Conservation (phyloP, 2,888 invertebrate species). For the Drosophila picticornis region DNA sequence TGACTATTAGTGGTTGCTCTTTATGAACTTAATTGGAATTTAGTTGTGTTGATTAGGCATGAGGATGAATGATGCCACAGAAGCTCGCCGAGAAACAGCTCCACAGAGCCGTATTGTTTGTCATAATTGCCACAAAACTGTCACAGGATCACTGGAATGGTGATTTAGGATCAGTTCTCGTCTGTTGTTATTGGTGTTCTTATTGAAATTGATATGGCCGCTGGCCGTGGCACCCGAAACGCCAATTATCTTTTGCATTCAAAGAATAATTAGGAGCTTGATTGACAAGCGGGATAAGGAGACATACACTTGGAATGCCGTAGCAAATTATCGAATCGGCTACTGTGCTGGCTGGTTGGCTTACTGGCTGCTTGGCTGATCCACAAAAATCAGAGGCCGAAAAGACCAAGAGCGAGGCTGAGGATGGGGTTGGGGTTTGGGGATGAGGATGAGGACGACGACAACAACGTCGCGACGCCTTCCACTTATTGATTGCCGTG, state of each 20-base stretch:
- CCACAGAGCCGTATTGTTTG: conserved; percentile 59
- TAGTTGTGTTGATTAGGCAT: conserved; percentile 67
- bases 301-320: conserved; percentile 85
- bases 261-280: conserved; percentile 85
- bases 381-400: conserved; percentile 74
- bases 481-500: conserved; percentile 69
- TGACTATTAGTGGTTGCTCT: conserved; percentile 29
- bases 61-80: conserved; percentile 30
- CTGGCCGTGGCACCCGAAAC: conserved; percentile 58
- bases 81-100: conserved; percentile 19
- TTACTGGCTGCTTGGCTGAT: conserved; percentile 41
- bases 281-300: conserved; percentile 85
- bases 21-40: conserved; percentile 83
- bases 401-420: conserved; percentile 19
- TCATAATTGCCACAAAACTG: conserved; percentile 73
- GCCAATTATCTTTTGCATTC: conserved; percentile 85
- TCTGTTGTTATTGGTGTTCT: conserved; percentile 73
- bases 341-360: conserved; percentile 70
- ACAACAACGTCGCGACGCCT: conserved; percentile 70
- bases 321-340: conserved; percentile 85
- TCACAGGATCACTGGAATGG: conserved; percentile 32
- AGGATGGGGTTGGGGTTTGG: neutral
- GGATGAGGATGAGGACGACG: conserved; percentile 19
- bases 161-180: conserved; percentile 24
- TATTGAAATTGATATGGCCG: conserved; percentile 83